Evolutionary conservation across 2,888 invertebrate species (phyloP).

Genomic region (Drosophila fulvimacula): DNA sequence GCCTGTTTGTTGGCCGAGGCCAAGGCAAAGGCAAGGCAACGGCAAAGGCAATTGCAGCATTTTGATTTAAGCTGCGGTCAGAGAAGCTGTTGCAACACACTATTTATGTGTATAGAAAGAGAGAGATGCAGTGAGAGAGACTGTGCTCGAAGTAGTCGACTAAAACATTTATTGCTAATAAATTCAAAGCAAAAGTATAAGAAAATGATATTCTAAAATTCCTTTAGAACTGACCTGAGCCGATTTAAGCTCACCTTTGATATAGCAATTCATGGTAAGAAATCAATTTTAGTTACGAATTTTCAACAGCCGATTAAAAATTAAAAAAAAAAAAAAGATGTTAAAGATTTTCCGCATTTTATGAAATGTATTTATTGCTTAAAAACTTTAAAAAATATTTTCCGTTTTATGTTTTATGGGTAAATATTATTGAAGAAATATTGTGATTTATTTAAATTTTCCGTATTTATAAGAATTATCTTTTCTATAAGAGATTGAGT

Average conservation of each 20-base stretch:
- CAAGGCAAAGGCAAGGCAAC: background rate
- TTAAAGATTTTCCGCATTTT: too few relatives aligned
- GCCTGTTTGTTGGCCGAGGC: conserved; percentile 19
- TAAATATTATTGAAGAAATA: background rate
- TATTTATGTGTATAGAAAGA: background rate
- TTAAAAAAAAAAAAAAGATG: background rate
- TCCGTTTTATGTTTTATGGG: background rate
- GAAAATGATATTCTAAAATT: conserved; percentile 6
- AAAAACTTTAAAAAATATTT: background rate
- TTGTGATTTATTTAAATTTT: background rate
- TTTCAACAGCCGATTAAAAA: background rate
- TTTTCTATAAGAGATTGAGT: too few relatives aligned
- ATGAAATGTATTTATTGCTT: background rate
- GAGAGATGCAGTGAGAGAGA: background rate
- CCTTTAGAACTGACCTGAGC: background rate
- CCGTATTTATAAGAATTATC: background rate
- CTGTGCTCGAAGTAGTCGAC: too few relatives aligned
- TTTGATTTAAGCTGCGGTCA: conserved; percentile 51
- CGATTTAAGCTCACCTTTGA: background rate
- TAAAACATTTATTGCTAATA: conserved; percentile 27
- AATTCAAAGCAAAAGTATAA: background rate
- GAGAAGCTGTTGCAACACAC: background rate
- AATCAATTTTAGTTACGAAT: background rate
- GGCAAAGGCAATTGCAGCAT: conserved; percentile 40
- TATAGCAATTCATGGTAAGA: background rate